Conservation (phyloP, 2,113 vertebrate genomes). For the Mystacornis crossleyi region DNA sequence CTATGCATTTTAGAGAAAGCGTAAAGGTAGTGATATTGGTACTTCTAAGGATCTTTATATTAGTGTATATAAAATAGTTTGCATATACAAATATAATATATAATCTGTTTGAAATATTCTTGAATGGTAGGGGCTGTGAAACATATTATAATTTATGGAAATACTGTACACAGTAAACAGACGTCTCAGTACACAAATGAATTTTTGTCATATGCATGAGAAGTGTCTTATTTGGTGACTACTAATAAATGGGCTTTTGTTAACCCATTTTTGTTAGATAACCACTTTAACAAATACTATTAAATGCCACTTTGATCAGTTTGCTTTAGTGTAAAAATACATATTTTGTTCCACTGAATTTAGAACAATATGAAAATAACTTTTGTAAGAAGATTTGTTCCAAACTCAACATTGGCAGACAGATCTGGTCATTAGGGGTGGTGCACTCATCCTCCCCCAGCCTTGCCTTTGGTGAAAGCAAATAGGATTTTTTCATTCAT, state of each 20-base stretch:
- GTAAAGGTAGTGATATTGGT: slow-evolving; percentile 59
- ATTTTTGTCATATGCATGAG: slow-evolving; percentile 55
- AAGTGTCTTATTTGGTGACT: slow-evolving; percentile 64
- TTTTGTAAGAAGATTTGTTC: slow-evolving; percentile 12
- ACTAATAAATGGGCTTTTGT: slow-evolving; percentile 54
- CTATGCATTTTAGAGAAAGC: slow-evolving; percentile 62
- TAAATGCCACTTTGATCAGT: slow-evolving; percentile 49
- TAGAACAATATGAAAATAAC: not conserved
- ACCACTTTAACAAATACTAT: slow-evolving; percentile 54
- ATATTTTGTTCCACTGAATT: slow-evolving; percentile 2
- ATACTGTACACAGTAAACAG: slow-evolving; percentile 45
- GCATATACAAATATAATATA: slow-evolving; percentile 61
- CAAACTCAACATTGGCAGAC: not conserved
- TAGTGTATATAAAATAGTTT: slow-evolving; percentile 69
- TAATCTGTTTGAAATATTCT: slow-evolving; percentile 63
- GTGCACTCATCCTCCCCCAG: not conserved
- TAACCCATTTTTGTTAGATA: slow-evolving; percentile 51
- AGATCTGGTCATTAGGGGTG: not conserved
- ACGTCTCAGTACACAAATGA: slow-evolving; percentile 33
- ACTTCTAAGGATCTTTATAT: slow-evolving; percentile 68
- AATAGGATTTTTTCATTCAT: not conserved
- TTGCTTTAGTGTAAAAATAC: slow-evolving; percentile 39
- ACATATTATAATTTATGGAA: slow-evolving; percentile 52
- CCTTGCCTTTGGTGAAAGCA: not conserved
- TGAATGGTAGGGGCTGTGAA: slow-evolving; percentile 43